A percentile compares a stretch with the other conserved stretches of the same genome.
These are phyloP conservation scores for Microcebus griseorufus DNA, from an alignment of 2,113 vertebrate species.

Conservation along the genomic window DNA sequence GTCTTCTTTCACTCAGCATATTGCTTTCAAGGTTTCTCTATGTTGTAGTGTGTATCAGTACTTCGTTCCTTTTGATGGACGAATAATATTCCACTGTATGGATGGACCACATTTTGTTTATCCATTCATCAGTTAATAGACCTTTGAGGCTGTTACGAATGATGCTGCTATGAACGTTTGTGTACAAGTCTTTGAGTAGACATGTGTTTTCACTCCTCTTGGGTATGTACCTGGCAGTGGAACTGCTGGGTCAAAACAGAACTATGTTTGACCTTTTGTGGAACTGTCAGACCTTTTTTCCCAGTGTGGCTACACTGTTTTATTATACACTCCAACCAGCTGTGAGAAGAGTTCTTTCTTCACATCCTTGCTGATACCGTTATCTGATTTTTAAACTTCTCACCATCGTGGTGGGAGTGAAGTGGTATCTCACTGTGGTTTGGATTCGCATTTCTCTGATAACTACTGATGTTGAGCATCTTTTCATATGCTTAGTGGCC, in stretches of 20 bases:
- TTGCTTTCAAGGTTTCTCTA: not conserved
- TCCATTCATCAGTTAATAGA: not conserved
- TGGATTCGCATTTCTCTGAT: not conserved
- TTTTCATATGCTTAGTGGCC: not conserved
- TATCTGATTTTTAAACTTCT: not conserved
- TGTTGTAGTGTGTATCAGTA: not conserved
- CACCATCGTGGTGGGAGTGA: not conserved
- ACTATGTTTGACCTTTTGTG: not conserved
- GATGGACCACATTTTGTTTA: not conserved
- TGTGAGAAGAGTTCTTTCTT: not conserved
- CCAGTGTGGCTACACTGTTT: not conserved
- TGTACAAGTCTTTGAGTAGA: not conserved
- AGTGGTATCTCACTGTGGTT: not conserved
- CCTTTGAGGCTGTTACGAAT: not conserved
- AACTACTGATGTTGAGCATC: not conserved
- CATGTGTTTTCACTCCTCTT: not conserved
- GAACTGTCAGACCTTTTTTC: not conserved
- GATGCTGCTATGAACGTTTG: not conserved
- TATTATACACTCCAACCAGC: not conserved
- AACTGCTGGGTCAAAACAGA: not conserved
- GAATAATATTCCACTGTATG: not conserved
- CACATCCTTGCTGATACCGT: not conserved
- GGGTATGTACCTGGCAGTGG: not conserved
- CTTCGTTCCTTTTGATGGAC: not conserved
- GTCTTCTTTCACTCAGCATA: not conserved